Conservation (phyloP, 2,888 invertebrate species). For the Lapara coniferarum region DNA sequence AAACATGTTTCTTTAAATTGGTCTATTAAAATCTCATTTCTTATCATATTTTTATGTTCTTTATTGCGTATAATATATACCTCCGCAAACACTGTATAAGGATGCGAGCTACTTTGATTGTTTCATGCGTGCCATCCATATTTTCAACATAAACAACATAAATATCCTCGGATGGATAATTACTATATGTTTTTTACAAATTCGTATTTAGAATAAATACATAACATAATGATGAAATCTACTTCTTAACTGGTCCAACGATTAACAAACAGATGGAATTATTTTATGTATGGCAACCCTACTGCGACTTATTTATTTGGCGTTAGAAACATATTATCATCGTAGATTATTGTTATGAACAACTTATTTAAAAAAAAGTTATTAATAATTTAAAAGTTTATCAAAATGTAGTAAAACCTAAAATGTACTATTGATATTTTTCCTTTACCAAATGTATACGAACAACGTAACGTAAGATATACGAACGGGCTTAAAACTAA, state of each 20-base stretch:
- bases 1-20: not conserved
- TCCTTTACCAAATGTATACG: too few relatives aligned
- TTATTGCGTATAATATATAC: not conserved
- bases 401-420: too few relatives aligned
- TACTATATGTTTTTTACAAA: not conserved
- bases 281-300: not conserved
- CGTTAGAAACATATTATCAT: not conserved
- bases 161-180: not conserved
- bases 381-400: too few relatives aligned
- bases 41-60: constrained; percentile 7
- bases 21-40: constrained; percentile 22
- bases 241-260: too few relatives aligned
- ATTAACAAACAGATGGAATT: too few relatives aligned
- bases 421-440: too few relatives aligned
- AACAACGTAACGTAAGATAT: too few relatives aligned
- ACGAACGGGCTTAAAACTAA: too few relatives aligned
- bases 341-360: not conserved
- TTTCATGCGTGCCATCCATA: too few relatives aligned
- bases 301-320: not conserved
- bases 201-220: too few relatives aligned
- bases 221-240: too few relatives aligned
- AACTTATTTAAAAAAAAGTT: too few relatives aligned
- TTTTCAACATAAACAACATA: not conserved
- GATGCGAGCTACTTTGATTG: not conserved
- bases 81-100: not conserved